Evolutionary conservation across 37 sponge, comb jelly and placozoan genomes (phyloP).

Genomic region (Haliclona indistincta): DNA sequence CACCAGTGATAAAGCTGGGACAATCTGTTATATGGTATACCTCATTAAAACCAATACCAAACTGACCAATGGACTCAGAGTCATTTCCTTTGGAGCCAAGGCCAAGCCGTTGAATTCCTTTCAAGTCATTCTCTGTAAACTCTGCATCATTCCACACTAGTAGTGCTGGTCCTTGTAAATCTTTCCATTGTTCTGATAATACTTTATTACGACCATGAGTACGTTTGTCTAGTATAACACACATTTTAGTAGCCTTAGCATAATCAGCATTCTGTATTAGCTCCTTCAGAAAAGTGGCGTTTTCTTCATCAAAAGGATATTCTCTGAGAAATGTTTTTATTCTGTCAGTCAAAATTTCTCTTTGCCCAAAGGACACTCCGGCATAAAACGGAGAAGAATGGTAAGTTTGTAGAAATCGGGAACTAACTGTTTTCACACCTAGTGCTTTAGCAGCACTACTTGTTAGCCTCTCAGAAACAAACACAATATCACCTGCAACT

Average conservation of each 20-base stretch:
- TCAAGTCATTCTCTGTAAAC: constrained; percentile 47
- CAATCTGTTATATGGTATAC: constrained; percentile 81
- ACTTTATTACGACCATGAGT: not conserved
- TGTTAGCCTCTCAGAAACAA: constrained; percentile 17
- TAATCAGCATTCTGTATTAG: constrained; percentile 94
- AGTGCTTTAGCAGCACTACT: constrained; percentile 22
- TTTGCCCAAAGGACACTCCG: constrained; percentile 80
- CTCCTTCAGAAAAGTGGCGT: constrained; percentile 80
- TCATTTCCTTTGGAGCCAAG: constrained; percentile 57
- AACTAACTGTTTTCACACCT: constrained; percentile 22
- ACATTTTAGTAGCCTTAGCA: constrained; percentile 79
- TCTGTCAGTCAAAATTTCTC: constrained; percentile 70
- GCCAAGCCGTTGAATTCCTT: constrained; percentile 69
- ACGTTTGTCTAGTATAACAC: constrained; percentile 62
- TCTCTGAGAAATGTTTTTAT: constrained; percentile 73
- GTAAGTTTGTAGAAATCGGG: constrained; percentile 12
- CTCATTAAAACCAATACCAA: constrained; percentile 80
- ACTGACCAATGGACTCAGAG: constrained; percentile 52
- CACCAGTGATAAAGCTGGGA: constrained; percentile 59
- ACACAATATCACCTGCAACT: not conserved
- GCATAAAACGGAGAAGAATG: too few species aligned
- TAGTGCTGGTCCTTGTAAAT: constrained; percentile 76
- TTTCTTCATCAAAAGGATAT: constrained; percentile 67
- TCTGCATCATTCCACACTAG: constrained; percentile 65
- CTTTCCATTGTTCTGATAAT: constrained; percentile 44